Percentiles rank a stretch among this genome's conserved stretches.
These are phyloP conservation scores for Scolopax rusticola DNA, from an alignment of 2,797 vertebrate genomes.

Conservation along the genomic window DNA sequence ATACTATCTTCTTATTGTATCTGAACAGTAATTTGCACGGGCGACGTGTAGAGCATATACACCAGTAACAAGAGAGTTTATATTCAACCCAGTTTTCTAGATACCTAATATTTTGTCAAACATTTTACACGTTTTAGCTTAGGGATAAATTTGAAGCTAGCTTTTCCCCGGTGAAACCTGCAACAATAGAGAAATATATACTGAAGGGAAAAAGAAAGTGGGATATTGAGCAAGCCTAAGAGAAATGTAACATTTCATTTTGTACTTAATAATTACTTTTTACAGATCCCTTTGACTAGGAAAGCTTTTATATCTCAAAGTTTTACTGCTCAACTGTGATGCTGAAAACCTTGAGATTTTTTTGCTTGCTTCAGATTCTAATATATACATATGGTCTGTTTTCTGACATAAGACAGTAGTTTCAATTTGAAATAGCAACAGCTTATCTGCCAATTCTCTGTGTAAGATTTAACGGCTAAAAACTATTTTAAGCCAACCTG, in stretches of 20 bases:
- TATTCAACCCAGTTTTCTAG: slow-evolving; percentile 70
- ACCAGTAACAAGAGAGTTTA: slow-evolving; percentile 58
- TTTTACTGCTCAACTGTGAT: slow-evolving; percentile 63
- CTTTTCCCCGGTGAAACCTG: slow-evolving; percentile 72
- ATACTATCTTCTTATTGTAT: slow-evolving; percentile 29
- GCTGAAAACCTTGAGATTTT: slow-evolving; percentile 48
- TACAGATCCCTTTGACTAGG: slow-evolving; percentile 71
- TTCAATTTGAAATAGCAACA: slow-evolving; percentile 61
- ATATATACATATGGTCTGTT: slow-evolving; percentile 44
- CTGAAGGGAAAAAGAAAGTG: slow-evolving; percentile 57
- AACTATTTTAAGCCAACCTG: slow-evolving; percentile 38
- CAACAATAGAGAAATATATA: slow-evolving; percentile 69
- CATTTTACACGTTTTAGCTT: slow-evolving; percentile 77
- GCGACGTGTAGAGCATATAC: slow-evolving; percentile 44
- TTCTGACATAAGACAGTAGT: slow-evolving; percentile 39
- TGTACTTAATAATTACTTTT: slow-evolving; percentile 73
- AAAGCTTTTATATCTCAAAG: slow-evolving; percentile 69
- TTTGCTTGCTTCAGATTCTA: slow-evolving; percentile 59
- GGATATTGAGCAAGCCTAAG: slow-evolving; percentile 71
- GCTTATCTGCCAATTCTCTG: slow-evolving; percentile 16
- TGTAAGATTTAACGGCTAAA: slow-evolving; percentile 26
- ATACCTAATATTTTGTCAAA: slow-evolving; percentile 77
- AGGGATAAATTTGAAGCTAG: slow-evolving; percentile 77
- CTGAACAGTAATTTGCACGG: slow-evolving; percentile 39
- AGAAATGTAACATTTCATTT: slow-evolving; percentile 75